Base-by-base conservation (phyloP, 2,888 invertebrate genomes). In the Napeogenes sylphis region DNA sequence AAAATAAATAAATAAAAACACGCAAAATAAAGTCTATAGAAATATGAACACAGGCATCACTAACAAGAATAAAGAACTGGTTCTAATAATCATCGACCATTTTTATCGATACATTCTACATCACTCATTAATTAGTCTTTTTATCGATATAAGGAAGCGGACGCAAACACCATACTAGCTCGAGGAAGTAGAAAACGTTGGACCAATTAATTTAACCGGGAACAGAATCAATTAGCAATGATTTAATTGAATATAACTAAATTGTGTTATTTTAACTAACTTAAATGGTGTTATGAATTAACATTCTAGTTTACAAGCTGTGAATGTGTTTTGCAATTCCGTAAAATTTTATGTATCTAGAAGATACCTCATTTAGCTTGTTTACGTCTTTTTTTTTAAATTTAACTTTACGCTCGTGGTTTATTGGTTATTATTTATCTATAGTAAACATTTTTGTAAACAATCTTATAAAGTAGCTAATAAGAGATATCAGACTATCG, bases 141-240 rank as follows among this genome's bases (percentile, higher is more conserved):
- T 72, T 72, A 55, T 64, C 33, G 63, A 51, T 64, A 62, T 56
- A 53, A 66, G 69, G 71, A 69, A 69, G 68, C 63, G 65, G 61
- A 45, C 62, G 70, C 67, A 68, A 69, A 71, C 67, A 70, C 68
- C 64, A 63, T 59, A 71, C 71, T 57, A 30, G 56, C 68, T 67
- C 55, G 66, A 73, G 74, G 74, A 74, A 73, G 68, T 64, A 70
- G 67, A 70, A 68, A 66, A 58, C 62, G 60, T 59, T 58, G 38
- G 58, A 58, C 53, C 64, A 70, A 70, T 68, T 68, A 68, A 64
- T 56, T 60, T 33, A n/a, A 12, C 63, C 61, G 66, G 66, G 64
- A 66, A 64, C 58, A 46, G 45, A 58, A 56, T 66, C 66, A 66
- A 64, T 66, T 66, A 66, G 64, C 46, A 56, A 14, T 65, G 59